Conservation (phyloP, 1,140 invertebrate genomes). For the Drosophila truncata region DNA sequence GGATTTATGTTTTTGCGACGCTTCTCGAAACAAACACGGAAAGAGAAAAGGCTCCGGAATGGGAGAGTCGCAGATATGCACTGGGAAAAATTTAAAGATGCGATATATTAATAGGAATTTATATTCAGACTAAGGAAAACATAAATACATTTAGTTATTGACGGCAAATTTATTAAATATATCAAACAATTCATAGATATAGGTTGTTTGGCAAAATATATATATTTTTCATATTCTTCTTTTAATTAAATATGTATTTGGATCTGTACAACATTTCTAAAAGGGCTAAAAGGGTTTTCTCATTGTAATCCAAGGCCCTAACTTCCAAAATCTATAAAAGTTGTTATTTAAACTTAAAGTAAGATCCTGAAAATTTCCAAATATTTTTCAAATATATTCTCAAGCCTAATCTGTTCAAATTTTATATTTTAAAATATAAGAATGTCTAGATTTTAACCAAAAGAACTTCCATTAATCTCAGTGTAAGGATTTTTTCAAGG, state of each 20-base stretch:
- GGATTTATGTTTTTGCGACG: conserved; percentile 83
- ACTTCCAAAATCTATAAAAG: too few species aligned
- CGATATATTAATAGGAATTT: too few species aligned
- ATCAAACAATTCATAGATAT: too few species aligned
- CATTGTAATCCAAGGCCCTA: too few species aligned
- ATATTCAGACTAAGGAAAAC: too few species aligned
- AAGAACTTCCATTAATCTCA: background rate
- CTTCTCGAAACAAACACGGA: conserved; percentile 76
- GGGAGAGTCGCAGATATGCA: conserved; percentile 22
- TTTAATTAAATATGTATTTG: too few species aligned
- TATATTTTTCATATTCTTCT: too few species aligned
- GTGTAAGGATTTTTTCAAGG: conserved; percentile 4
- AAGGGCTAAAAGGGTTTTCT: too few species aligned
- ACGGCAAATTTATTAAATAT: too few species aligned
- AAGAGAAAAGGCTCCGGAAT: conserved; percentile 35
- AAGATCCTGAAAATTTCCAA: background rate
- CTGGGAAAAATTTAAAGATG: background rate
- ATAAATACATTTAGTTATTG: too few species aligned
- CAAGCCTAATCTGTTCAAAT: background rate
- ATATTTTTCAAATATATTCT: background rate
- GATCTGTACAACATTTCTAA: too few species aligned
- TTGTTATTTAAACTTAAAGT: too few species aligned
- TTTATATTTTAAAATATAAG: background rate
- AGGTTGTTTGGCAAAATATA: background rate
- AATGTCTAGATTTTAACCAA: background rate